Evolutionary conservation across 2,888 invertebrate species (phyloP).

Genomic region (Perizoma flavofasciatum): DNA sequence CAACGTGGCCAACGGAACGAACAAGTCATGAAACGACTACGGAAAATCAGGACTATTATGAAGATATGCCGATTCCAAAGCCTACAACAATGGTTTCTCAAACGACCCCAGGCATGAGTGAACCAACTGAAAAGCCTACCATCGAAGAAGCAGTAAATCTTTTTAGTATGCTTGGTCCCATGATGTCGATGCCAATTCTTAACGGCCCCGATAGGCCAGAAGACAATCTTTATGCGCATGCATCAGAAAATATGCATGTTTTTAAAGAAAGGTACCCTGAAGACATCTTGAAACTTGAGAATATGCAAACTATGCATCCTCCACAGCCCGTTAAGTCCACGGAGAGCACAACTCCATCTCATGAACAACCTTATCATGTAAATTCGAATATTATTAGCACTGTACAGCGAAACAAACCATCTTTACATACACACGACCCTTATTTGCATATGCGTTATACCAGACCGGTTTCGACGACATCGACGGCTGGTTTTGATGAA

Average conservation of each 20-base stretch:
- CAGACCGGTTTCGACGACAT: slow-evolving; percentile 79
- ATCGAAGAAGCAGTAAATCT: slow-evolving; percentile 49
- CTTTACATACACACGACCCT: slow-evolving; percentile 65
- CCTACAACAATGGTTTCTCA: slow-evolving; percentile 42
- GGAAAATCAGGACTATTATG: slow-evolving; percentile 49
- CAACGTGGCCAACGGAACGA: slow-evolving; percentile 51
- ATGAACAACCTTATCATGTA: slow-evolving; percentile 51
- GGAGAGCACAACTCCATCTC: slow-evolving; percentile 49
- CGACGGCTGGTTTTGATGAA: slow-evolving; percentile 62
- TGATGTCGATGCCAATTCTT: slow-evolving; percentile 77
- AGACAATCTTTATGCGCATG: slow-evolving; percentile 74
- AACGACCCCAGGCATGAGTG: slow-evolving; percentile 44
- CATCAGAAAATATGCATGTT: slow-evolving; percentile 71
- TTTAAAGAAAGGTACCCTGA: slow-evolving; percentile 62
- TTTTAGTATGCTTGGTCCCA: slow-evolving; percentile 71
- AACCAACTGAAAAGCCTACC: slow-evolving; percentile 41
- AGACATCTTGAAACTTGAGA: slow-evolving; percentile 66
- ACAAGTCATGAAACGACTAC: slow-evolving; percentile 53
- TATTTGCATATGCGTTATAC: slow-evolving; percentile 76
- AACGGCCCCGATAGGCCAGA: slow-evolving; percentile 69
- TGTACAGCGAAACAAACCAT: slow-evolving; percentile 48
- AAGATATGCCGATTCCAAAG: slow-evolving; percentile 59
- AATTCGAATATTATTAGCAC: slow-evolving; percentile 54
- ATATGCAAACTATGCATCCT: slow-evolving; percentile 86
- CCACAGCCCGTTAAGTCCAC: slow-evolving; percentile 66